Evolutionary conservation across 2,888 invertebrate species (phyloP).

Genomic region (Luffia ferchaultella): DNA sequence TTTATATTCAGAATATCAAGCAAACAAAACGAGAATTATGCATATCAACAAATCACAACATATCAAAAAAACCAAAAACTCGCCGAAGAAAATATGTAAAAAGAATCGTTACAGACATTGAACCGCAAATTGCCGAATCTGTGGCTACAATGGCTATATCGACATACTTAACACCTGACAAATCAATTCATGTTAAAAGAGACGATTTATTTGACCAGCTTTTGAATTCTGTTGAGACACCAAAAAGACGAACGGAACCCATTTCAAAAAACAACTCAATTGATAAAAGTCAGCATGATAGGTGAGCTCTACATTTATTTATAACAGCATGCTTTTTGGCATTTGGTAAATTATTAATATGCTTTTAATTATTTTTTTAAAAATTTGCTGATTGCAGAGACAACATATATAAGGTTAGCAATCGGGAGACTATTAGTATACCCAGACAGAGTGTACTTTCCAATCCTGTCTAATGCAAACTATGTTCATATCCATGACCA

Average conservation of each 20-base stretch:
- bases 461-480: too few species aligned
- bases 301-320: too few species aligned
- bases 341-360: too few species aligned
- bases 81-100: conserved; percentile 52
- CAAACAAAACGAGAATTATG: conserved; percentile 50
- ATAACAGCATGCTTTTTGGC: too few species aligned
- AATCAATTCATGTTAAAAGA: conserved; percentile 44
- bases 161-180: conserved; percentile 46
- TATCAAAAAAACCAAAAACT: conserved; percentile 31
- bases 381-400: too few species aligned
- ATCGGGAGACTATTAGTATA: too few species aligned
- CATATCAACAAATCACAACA: conserved; percentile 27
- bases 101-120: conserved; percentile 37
- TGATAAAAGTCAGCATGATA: too few species aligned
- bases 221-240: conserved; percentile 33
- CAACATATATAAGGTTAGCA: too few species aligned
- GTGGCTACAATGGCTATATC: conserved; percentile 19
- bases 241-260: conserved; percentile 7
- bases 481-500: too few species aligned
- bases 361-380: too few species aligned
- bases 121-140: conserved; percentile 19
- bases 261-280: conserved; percentile 12
- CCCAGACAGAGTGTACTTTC: too few species aligned
- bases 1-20: conserved; percentile 53
- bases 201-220: conserved; percentile 48